Percentiles rank a stretch among this genome's conserved stretches.
These are phyloP conservation scores for Adelphocoris suturalis DNA, from an alignment of 2,888 invertebrate genomes.

Conservation along the genomic window DNA sequence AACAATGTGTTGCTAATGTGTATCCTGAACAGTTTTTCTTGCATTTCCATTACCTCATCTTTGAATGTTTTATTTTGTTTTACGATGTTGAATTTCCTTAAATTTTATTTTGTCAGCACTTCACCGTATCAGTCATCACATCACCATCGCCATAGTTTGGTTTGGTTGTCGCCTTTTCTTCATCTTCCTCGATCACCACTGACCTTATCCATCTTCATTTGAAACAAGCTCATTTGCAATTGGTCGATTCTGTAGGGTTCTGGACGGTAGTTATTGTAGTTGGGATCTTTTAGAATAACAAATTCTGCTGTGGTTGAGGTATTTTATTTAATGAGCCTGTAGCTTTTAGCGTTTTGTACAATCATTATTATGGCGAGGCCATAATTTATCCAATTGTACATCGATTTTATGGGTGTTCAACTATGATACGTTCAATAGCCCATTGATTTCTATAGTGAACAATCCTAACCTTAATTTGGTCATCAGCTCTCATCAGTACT, in stretches of 20 bases:
- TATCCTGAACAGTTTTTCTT: conserved; percentile 46
- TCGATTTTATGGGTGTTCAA: no score
- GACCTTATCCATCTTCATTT: background rate
- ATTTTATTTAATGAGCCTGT: no score
- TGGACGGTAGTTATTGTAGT: background rate
- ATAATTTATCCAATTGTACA: no score
- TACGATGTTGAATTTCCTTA: background rate
- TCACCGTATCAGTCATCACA: conserved; percentile 30
- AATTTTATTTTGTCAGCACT: conserved; percentile 3
- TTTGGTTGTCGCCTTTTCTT: background rate
- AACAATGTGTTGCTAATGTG: background rate
- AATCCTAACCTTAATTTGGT: no score
- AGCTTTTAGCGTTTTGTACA: no score
- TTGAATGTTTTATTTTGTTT: background rate
- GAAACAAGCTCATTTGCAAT: background rate
- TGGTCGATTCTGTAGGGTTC: background rate
- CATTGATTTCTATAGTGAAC: no score
- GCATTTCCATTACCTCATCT: conserved; percentile 6
- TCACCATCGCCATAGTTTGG: conserved; percentile 45
- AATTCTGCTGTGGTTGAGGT: no score
- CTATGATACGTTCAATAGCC: no score
- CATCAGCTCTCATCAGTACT: no score
- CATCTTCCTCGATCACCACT: background rate
- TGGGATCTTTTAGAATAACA: background rate
- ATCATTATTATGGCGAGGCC: no score